Base-by-base conservation (phyloP, 37 sponge, comb jelly and placozoan species). In the Oopsacas minuta region DNA sequence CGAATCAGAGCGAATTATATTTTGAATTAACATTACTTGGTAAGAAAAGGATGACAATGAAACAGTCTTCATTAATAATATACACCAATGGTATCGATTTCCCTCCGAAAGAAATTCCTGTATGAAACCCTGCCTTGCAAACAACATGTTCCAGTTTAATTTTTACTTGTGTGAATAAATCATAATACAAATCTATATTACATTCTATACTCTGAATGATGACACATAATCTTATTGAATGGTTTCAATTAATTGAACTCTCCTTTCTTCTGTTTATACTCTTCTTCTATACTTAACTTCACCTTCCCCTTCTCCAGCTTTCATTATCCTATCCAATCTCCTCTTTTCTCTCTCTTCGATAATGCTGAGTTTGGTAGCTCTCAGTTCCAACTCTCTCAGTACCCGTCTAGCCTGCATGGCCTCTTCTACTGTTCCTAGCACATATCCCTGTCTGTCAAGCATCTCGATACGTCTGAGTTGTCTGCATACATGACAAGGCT, bases 401-500 rank as follows among this genome's bases (percentile, higher is more conserved):
- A 34, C 75, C 28, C 30, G 22, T 12, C 28, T 61, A 5, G 75
- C 28, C 30, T 61, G 75, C 75, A 61, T 61, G 22, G 75, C 75
- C 30, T 61, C 75, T 61, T 61, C 75, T 61, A 61, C 75, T 3
- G 75, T 61, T n/a, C 75, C 75, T 12, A 61, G 75, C 20, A 61
- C 75, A 61, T 61, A 61, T 25, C 75, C 75, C 75, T 25, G 7
- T 12, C 22, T 61, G 75, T 61, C 75, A 5, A 61, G 32, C 75
- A 61, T 61, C 75, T 61, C 75, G 30, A 61, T 25, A 12, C 75
- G 75, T n/a, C 75, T 61, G 1, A 61, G 75, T 12, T 61, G 75
- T 25, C 30, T n/a, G 28, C 75, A 34, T 3, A 61, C 75, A 25
- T 61, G 75, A n/a, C n/a, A n/a, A 32, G 75, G 75, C 30, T 34